Evolutionary conservation across 2,888 invertebrate genomes (phyloP).

Genomic region (Noctua janthina): DNA sequence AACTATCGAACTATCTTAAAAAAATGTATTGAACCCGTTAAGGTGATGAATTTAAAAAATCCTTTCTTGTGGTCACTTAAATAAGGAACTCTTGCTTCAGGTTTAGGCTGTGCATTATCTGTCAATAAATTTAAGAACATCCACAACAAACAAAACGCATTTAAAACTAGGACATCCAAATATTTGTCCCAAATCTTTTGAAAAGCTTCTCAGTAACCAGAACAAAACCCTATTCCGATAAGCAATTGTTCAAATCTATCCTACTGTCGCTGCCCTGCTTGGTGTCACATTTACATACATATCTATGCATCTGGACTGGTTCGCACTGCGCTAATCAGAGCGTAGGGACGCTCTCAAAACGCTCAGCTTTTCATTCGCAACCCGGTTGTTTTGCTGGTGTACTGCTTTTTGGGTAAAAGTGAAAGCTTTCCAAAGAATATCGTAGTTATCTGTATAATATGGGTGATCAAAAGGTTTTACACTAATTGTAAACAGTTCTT

Average conservation of each 20-base stretch:
- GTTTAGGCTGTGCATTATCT: neutral
- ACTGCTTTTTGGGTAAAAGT: slow-evolving; percentile 51
- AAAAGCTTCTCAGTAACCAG: neutral
- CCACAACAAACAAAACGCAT: neutral
- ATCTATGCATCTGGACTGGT: slow-evolving; percentile 68
- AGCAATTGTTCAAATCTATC: slow-evolving; percentile 8
- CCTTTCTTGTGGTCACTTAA: too few species aligned
- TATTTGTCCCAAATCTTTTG: slow-evolving; percentile 13
- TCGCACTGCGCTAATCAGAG: slow-evolving; percentile 71
- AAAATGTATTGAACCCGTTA: too few species aligned
- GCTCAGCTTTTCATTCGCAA: slow-evolving; percentile 55
- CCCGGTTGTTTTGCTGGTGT: slow-evolving; percentile 48
- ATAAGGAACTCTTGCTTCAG: neutral
- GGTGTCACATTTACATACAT: slow-evolving; percentile 58
- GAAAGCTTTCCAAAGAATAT: slow-evolving; percentile 47
- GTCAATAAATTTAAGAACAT: neutral
- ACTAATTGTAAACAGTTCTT: neutral
- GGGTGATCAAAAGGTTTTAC: neutral
- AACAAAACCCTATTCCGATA: neutral
- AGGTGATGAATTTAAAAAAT: too few species aligned
- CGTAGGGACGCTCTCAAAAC: slow-evolving; percentile 65
- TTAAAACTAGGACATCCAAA: neutral
- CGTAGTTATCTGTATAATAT: slow-evolving; percentile 24
- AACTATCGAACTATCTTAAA: too few species aligned
- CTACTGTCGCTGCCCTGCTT: slow-evolving; percentile 26